A percentile compares a stretch with the other conserved stretches of the same genome.
Evolutionary conservation across 2,888 invertebrate species (phyloP).

Genomic region (Drosophila infuscata): DNA sequence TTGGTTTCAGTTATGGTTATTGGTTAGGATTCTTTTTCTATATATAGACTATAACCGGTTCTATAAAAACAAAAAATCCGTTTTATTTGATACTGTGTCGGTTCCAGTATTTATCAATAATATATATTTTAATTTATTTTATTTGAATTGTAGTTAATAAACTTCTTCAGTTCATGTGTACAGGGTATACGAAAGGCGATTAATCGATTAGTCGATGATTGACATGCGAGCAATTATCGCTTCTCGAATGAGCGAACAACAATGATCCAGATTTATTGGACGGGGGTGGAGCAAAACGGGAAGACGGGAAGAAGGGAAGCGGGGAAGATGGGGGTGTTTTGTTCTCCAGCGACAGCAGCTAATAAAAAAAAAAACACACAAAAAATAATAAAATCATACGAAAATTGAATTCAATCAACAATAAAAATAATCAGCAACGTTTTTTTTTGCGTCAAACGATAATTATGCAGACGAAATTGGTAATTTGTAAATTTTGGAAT

Average conservation of each 20-base stretch:
- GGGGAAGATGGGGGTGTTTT: not conserved
- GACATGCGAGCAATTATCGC: slow-evolving; percentile 60
- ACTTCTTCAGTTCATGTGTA: no score
- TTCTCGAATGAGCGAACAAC: slow-evolving; percentile 33
- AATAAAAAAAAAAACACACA: slow-evolving; percentile 11
- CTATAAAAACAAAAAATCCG: not conserved
- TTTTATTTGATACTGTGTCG: not conserved
- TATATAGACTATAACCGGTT: not conserved
- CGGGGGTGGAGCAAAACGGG: slow-evolving; percentile 8
- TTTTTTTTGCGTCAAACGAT: slow-evolving; percentile 1
- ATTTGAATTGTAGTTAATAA: not conserved
- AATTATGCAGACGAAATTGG: slow-evolving; percentile 25
- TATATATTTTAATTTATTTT: not conserved
- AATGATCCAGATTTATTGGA: slow-evolving; percentile 15
- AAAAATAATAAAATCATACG: slow-evolving; percentile 6
- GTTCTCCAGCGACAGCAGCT: slow-evolving; percentile 9
- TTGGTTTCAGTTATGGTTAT: not conserved
- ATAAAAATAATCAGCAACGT: slow-evolving; percentile 18
- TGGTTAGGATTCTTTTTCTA: not conserved
- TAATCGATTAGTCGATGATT: slow-evolving; percentile 65
- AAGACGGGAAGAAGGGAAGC: not conserved
- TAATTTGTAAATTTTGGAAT: not conserved
- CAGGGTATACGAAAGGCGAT: slow-evolving; percentile 41
- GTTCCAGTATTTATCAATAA: not conserved
- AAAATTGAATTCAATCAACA: slow-evolving; percentile 38